Conservation (phyloP, 1,140 invertebrate genomes). For the Nebria ingens region DNA sequence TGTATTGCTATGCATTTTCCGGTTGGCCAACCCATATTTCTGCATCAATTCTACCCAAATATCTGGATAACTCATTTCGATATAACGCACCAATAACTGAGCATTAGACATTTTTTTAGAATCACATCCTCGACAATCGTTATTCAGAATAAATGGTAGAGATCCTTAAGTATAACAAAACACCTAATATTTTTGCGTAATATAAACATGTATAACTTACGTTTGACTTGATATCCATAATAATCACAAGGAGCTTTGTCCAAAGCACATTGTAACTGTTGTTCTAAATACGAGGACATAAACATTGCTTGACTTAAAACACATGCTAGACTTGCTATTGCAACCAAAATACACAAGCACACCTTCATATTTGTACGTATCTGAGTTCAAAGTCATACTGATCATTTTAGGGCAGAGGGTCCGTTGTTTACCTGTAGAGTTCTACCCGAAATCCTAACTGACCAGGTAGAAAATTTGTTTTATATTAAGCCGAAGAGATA, state of each 20-base stretch:
- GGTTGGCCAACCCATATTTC: conserved; percentile 29
- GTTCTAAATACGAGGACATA: conserved; percentile 23
- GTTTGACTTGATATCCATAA: conserved; percentile 37
- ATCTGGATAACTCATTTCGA: conserved; percentile 39
- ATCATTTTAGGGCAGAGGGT: too few relatives aligned
- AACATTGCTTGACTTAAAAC: not conserved
- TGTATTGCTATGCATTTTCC: not conserved
- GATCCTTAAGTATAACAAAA: conserved; percentile 1
- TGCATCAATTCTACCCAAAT: conserved; percentile 40
- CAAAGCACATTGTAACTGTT: conserved; percentile 37
- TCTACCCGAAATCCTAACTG: too few relatives aligned
- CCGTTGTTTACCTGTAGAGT: too few relatives aligned
- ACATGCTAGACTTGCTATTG: not conserved
- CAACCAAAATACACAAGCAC: not conserved
- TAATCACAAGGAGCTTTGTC: conserved; percentile 38
- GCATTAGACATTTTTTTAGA: conserved; percentile 37
- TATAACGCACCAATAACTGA: conserved; percentile 36
- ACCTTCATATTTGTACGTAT: not conserved
- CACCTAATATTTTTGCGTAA: not conserved
- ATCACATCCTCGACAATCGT: conserved; percentile 37
- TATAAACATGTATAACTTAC: conserved; percentile 22
- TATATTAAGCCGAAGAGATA: too few relatives aligned
- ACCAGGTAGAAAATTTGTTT: too few relatives aligned
- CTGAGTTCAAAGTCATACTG: not conserved
- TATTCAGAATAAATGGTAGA: not conserved